These are phyloP conservation scores for Semnopithecus entellus DNA, from an alignment of 2,113 vertebrate genomes.

Conservation along the genomic window DNA sequence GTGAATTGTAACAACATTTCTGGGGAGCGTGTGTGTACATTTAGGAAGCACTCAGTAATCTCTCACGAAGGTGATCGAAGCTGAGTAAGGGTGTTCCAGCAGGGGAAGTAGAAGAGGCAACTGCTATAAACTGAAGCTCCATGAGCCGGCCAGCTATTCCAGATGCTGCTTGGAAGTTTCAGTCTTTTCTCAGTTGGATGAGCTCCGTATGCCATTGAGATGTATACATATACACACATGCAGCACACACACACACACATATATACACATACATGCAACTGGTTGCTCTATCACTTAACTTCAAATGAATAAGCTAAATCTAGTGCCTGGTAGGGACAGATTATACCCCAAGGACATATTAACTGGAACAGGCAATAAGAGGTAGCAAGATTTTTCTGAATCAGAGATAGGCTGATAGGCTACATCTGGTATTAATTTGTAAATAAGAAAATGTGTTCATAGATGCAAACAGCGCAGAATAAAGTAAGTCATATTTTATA, in stretches of 20 bases:
- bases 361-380: not conserved
- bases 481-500: not conserved
- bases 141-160: not conserved
- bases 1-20: not conserved
- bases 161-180: not conserved
- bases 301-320: not conserved
- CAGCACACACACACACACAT: not conserved
- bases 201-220: not conserved
- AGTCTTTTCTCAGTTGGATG: not conserved
- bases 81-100: not conserved
- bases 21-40: not conserved
- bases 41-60: not conserved
- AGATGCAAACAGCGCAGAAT: not conserved
- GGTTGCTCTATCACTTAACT: not conserved
- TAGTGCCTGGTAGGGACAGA: not conserved
- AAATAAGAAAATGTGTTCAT: not conserved
- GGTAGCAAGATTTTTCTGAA: not conserved
- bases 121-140: not conserved
- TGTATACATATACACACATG: not conserved
- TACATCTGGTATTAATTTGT: not conserved
- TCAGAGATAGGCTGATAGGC: not conserved
- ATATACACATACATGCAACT: not conserved
- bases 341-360: not conserved
- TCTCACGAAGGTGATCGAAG: not conserved
- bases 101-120: not conserved